These are phyloP conservation scores for Zeugodacus cucurbitae DNA, from an alignment of 1,140 invertebrate genomes.

Conservation along the genomic window DNA sequence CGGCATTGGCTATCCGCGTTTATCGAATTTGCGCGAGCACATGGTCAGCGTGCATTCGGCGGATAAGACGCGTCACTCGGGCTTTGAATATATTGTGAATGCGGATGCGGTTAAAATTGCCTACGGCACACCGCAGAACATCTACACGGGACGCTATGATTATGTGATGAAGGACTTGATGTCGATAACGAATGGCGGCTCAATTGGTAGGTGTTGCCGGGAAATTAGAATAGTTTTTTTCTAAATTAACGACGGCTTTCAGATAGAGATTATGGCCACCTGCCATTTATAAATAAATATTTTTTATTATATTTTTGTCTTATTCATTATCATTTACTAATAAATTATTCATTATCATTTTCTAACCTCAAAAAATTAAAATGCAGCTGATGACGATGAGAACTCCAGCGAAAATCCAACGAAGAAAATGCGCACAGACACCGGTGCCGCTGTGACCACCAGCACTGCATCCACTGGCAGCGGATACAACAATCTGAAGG, in stretches of 20 bases:
- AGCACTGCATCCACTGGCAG: slow-evolving; percentile 44
- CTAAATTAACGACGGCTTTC: too few relatives aligned
- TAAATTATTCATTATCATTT: background rate
- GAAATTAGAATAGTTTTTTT: too few relatives aligned
- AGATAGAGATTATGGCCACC: too few relatives aligned
- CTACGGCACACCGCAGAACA: slow-evolving; percentile 51
- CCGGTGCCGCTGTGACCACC: slow-evolving; percentile 48
- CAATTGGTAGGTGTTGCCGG: slow-evolving; percentile 54
- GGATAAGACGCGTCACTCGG: slow-evolving; percentile 59
- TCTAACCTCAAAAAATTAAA: background rate
- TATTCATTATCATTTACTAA: background rate
- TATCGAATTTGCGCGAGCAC: slow-evolving; percentile 62
- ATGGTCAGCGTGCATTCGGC: slow-evolving; percentile 62
- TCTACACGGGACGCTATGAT: slow-evolving; percentile 62
- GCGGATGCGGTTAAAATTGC: slow-evolving; percentile 59
- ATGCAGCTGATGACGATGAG: slow-evolving; percentile 54
- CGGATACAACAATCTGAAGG: slow-evolving; percentile 53
- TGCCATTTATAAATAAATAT: too few relatives aligned
- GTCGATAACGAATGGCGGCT: slow-evolving; percentile 65
- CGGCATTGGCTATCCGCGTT: slow-evolving; percentile 59
- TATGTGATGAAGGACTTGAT: slow-evolving; percentile 65
- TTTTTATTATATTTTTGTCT: too few relatives aligned
- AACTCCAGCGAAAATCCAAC: slow-evolving; percentile 48
- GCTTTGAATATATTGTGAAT: slow-evolving; percentile 62
- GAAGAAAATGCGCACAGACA: slow-evolving; percentile 60